Evolutionary conservation across 2,797 vertebrate genomes (phyloP).

Genomic region (Amniataba percoides): DNA sequence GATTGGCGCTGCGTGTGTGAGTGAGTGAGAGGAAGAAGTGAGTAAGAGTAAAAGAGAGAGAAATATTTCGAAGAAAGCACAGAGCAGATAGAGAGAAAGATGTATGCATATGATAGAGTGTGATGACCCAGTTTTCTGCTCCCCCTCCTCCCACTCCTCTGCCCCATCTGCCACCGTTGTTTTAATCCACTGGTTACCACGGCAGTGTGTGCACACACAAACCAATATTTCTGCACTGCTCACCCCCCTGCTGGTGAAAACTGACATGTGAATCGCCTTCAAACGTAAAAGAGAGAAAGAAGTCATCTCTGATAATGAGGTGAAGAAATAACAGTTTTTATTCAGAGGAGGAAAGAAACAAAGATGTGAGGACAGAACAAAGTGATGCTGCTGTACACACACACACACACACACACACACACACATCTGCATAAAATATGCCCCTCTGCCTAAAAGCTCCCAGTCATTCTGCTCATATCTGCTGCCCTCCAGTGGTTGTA

Average conservation of each 20-base stretch:
- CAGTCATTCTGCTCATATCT: neutral
- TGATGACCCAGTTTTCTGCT: slow-evolving; percentile 79
- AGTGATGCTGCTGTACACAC: neutral
- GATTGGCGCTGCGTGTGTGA: neutral
- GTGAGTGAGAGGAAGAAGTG: neutral
- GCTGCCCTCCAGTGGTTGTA: slow-evolving; percentile 63
- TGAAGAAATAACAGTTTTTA: neutral
- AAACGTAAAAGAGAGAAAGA: slow-evolving; percentile 13
- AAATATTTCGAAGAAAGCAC: slow-evolving; percentile 48
- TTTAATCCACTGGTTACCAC: slow-evolving; percentile 79
- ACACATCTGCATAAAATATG: neutral
- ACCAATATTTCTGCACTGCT: slow-evolving; percentile 16
- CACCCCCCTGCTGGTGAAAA: slow-evolving; percentile 5
- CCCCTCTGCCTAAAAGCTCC: neutral
- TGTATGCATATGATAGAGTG: slow-evolving; percentile 49
- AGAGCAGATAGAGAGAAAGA: slow-evolving; percentile 36
- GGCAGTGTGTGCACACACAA: slow-evolving; percentile 25
- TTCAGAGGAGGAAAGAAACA: neutral
- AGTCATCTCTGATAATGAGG: neutral
- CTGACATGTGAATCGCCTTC: neutral
- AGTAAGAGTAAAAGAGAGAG: neutral
- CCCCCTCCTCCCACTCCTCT: slow-evolving; percentile 49
- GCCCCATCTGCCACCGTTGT: slow-evolving; percentile 80
- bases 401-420: neutral
- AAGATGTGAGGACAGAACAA: neutral